A percentile compares a stretch with the other conserved stretches of the same genome.
phyloP scores from a whole-genome alignment of 1,140 invertebrate genomes.

The Heliothis subflexa region DNA sequence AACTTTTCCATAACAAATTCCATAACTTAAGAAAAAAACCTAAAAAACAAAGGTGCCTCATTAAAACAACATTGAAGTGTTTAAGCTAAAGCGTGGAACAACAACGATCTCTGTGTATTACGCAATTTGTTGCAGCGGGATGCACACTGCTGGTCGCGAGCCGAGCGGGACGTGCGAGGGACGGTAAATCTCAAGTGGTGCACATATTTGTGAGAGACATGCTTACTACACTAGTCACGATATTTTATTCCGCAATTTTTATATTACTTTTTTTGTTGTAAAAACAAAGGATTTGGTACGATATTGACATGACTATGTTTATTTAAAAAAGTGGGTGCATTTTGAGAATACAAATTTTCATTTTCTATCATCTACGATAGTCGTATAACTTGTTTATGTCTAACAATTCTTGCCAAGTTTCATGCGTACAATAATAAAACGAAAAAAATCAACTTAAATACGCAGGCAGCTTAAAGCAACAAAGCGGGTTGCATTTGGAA shows the following conservation, averaged over 20 bases:
- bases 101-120: not conserved
- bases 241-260: not conserved
- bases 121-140: not conserved
- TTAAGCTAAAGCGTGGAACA: slow-evolving; percentile 10
- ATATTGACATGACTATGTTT: too few species aligned
- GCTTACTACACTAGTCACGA: not conserved
- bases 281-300: too few species aligned
- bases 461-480: not conserved
- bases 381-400: too few species aligned
- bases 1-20: not conserved
- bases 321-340: too few species aligned
- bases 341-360: too few species aligned
- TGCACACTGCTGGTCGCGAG: slow-evolving; percentile 1
- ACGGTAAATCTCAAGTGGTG: slow-evolving; percentile 19
- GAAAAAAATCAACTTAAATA: not conserved
- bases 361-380: too few species aligned
- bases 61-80: slow-evolving; percentile 16
- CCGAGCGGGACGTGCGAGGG: slow-evolving; percentile 6
- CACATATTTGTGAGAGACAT: not conserved
- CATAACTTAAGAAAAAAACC: not conserved
- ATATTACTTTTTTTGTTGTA: too few species aligned
- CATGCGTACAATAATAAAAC: too few species aligned
- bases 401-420: too few species aligned
- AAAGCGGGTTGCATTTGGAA: not conserved
- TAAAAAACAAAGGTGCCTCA: not conserved